phyloP scores from a whole-genome alignment of 2,113 vertebrate species.

The Lathamus discolor region DNA sequence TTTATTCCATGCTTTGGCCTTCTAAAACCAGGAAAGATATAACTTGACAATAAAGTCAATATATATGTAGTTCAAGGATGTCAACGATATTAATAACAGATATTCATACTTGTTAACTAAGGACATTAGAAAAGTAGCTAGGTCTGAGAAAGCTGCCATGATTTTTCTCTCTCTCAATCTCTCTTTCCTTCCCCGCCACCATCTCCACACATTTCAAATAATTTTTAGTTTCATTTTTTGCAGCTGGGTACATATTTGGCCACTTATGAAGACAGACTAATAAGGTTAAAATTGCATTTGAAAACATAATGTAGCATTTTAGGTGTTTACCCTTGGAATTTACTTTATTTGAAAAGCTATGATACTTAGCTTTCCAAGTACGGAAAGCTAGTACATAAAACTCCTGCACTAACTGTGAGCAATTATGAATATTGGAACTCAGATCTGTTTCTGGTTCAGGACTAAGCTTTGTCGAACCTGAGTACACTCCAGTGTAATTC shows the following conservation, averaged over 20 bases:
- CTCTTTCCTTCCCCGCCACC: not conserved
- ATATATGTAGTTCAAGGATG: not conserved
- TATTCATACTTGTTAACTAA: not conserved
- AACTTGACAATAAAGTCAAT: not conserved
- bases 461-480: not conserved
- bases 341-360: not conserved
- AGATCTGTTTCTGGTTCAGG: not conserved
- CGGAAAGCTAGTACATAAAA: not conserved
- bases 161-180: not conserved
- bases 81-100: not conserved
- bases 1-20: not conserved
- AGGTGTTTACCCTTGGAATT: not conserved
- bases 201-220: not conserved
- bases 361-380: not conserved
- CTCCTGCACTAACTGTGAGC: not conserved
- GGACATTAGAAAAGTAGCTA: not conserved
- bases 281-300: not conserved
- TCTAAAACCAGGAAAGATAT: not conserved
- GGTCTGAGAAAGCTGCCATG: not conserved
- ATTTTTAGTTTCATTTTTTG: not conserved
- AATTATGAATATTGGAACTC: not conserved
- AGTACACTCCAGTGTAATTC: not conserved
- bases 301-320: not conserved
- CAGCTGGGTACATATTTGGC: not conserved
- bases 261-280: fast-evolving